Evolutionary conservation across 2,113 vertebrate genomes (phyloP).

Genomic region (Pelusios castaneus): DNA sequence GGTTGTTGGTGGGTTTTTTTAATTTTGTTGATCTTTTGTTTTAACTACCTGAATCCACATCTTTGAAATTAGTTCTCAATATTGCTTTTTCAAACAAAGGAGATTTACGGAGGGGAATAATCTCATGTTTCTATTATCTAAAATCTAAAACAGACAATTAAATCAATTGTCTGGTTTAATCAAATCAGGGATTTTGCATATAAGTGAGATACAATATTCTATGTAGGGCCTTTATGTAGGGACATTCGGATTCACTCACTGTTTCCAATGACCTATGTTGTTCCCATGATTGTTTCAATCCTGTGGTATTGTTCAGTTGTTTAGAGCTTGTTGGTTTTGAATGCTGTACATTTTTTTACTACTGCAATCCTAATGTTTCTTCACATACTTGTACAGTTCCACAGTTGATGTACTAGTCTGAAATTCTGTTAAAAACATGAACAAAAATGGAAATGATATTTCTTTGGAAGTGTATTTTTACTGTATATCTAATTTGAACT

Average conservation of each 20-base stretch:
- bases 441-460: slow-evolving; percentile 78
- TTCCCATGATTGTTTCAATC: slow-evolving; percentile 72
- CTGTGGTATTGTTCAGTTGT: slow-evolving; percentile 74
- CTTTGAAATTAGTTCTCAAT: slow-evolving; percentile 37
- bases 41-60: slow-evolving; percentile 54
- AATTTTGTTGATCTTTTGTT: slow-evolving; percentile 17
- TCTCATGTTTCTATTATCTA: slow-evolving; percentile 45
- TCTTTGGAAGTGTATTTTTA: slow-evolving; percentile 76
- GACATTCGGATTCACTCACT: slow-evolving; percentile 65
- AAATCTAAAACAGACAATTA: slow-evolving; percentile 69
- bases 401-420: slow-evolving; percentile 81
- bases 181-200: slow-evolving; percentile 75
- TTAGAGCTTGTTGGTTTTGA: slow-evolving; percentile 74
- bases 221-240: slow-evolving; percentile 71
- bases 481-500: slow-evolving; percentile 70
- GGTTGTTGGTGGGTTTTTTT: neutral
- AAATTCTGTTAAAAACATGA: slow-evolving; percentile 79
- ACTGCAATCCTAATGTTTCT: slow-evolving; percentile 74
- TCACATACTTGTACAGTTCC: slow-evolving; percentile 79
- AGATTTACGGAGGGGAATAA: slow-evolving; percentile 31
- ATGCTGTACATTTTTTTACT: slow-evolving; percentile 81
- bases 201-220: slow-evolving; percentile 70
- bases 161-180: slow-evolving; percentile 70
- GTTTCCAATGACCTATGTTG: slow-evolving; percentile 69
- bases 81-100: slow-evolving; percentile 59